These are phyloP conservation scores for Acanthiza pusilla DNA, from an alignment of 2,797 vertebrate genomes.

Conservation along the genomic window DNA sequence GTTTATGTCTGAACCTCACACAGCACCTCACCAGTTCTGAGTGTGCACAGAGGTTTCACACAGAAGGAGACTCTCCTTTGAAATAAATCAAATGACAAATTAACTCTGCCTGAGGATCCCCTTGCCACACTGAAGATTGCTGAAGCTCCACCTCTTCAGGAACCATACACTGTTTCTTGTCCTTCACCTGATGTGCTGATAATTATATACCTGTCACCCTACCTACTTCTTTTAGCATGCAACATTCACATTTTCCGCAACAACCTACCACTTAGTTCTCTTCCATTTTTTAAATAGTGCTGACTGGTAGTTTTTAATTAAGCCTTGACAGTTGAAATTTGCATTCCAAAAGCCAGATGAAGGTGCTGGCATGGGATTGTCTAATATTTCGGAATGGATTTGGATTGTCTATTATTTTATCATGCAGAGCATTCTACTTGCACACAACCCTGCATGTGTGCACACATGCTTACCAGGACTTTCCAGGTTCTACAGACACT, in stretches of 20 bases:
- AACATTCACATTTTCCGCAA: constrained; percentile 56
- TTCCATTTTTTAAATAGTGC: constrained; percentile 75
- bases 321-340: constrained; percentile 76
- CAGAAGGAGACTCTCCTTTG: constrained; percentile 20
- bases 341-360: constrained; percentile 76
- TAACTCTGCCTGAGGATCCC: constrained; percentile 45
- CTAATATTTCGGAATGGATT: constrained; percentile 22
- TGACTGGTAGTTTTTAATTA: constrained; percentile 79
- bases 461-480: neutral
- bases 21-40: constrained; percentile 9
- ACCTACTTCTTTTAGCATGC: constrained; percentile 67
- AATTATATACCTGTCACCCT: constrained; percentile 79
- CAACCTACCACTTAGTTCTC: constrained; percentile 77
- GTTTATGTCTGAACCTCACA: neutral
- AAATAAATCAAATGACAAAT: constrained; percentile 57
- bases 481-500: neutral
- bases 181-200: constrained; percentile 62
- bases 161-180: constrained; percentile 55
- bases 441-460: neutral
- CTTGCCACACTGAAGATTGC: constrained; percentile 23
- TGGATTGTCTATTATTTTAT: constrained; percentile 46
- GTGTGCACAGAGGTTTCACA: constrained; percentile 20
- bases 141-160: constrained; percentile 46
- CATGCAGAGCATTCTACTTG: neutral
- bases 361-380: constrained; percentile 50